Percentiles rank a stretch among this genome's conserved stretches.
phyloP scores from a whole-genome alignment of 2,888 invertebrate species.

The Taphrorychus bicolor region DNA sequence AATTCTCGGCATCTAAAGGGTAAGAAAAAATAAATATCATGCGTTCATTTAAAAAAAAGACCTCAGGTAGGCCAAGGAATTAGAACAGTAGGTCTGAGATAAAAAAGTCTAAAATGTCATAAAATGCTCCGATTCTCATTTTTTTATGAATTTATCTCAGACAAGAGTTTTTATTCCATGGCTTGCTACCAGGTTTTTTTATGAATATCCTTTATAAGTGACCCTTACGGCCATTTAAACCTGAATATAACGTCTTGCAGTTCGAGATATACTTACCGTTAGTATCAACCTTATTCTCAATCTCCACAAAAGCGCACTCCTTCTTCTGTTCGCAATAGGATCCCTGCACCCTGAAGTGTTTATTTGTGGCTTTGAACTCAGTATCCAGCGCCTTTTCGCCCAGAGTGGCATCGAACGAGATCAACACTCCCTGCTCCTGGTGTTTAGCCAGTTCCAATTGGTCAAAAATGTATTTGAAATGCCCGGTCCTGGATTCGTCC shows the following conservation, averaged over 20 bases:
- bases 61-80: too few species aligned
- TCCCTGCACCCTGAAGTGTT: constrained; percentile 73
- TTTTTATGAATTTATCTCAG: too few species aligned
- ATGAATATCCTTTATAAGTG: too few species aligned
- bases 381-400: constrained; percentile 75
- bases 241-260: neutral
- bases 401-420: constrained; percentile 72
- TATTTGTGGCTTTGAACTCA: constrained; percentile 74
- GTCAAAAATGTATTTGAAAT: constrained; percentile 76
- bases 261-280: constrained; percentile 50
- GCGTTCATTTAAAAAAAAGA: too few species aligned
- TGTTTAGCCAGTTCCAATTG: constrained; percentile 65
- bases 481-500: constrained; percentile 72
- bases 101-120: too few species aligned
- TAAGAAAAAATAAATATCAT: too few species aligned
- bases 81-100: too few species aligned
- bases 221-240: neutral
- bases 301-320: constrained; percentile 77
- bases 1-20: constrained; percentile 61
- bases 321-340: constrained; percentile 82
- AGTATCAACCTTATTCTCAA: constrained; percentile 66
- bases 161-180: too few species aligned
- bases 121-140: too few species aligned
- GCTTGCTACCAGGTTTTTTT: too few species aligned
- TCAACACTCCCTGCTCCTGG: constrained; percentile 72